Conservation (phyloP, 2,113 vertebrate genomes). For the Benitochromis conjunctus region DNA sequence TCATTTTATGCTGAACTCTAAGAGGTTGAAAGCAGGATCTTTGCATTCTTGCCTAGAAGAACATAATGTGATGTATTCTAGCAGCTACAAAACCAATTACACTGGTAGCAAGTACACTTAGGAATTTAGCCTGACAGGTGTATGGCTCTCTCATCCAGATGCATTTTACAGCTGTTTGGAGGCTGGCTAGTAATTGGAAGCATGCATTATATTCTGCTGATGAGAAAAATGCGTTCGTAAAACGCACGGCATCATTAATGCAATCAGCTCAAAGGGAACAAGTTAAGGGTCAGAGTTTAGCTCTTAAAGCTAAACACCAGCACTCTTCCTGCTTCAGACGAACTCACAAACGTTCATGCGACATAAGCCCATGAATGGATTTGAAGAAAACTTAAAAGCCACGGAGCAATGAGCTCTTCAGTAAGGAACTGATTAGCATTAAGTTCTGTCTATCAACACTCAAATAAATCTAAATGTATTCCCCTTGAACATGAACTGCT, state of each 20-base stretch:
- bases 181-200: not conserved
- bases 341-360: not conserved
- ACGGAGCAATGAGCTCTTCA: not conserved
- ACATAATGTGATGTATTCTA: not conserved
- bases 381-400: slow-evolving; percentile 19
- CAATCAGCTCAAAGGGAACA: not conserved
- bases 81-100: not conserved
- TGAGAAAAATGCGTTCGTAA: not conserved
- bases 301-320: not conserved
- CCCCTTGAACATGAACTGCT: slow-evolving; percentile 6
- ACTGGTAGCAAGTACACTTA: not conserved
- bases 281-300: not conserved
- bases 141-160: not conserved
- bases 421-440: slow-evolving; percentile 14
- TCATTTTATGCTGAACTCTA: slow-evolving; percentile 37
- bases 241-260: not conserved
- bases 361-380: not conserved
- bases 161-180: slow-evolving; percentile 13
- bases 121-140: not conserved
- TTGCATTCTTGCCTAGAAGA: not conserved
- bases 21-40: not conserved
- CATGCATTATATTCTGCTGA: not conserved
- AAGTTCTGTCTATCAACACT: slow-evolving; percentile 35
- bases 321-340: not conserved
- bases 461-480: slow-evolving; percentile 31